These are phyloP conservation scores for Dipodomys merriami DNA, from an alignment of 2,113 vertebrate genomes.

Conservation along the genomic window DNA sequence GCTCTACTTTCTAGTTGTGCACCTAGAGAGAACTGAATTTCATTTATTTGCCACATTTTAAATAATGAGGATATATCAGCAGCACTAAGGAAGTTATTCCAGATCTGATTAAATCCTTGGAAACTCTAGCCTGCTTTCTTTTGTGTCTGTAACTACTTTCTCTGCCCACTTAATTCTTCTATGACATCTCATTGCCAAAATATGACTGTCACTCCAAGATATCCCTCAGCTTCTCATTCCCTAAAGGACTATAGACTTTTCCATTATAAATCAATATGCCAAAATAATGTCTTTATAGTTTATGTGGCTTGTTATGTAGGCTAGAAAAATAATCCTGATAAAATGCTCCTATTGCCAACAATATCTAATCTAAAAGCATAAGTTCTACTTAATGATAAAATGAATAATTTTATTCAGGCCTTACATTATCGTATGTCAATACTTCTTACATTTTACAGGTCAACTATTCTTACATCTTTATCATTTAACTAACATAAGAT, in stretches of 20 bases:
- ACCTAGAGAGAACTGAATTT: slow-evolving; percentile 39
- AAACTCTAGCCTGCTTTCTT: slow-evolving; percentile 48
- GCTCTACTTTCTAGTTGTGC: not conserved
- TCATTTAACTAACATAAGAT: not conserved
- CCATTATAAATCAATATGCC: slow-evolving; percentile 37
- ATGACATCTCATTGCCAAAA: slow-evolving; percentile 62
- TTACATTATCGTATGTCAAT: not conserved
- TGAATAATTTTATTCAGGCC: not conserved
- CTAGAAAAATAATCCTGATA: slow-evolving; percentile 45
- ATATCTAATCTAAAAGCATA: not conserved
- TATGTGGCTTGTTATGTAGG: not conserved
- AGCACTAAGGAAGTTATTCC: slow-evolving; percentile 47
- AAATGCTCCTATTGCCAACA: not conserved
- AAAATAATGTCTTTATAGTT: slow-evolving; percentile 39
- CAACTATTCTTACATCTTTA: not conserved
- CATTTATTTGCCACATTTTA: slow-evolving; percentile 48
- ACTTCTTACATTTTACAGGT: not conserved
- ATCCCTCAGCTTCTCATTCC: slow-evolving; percentile 38
- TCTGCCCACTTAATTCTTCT: slow-evolving; percentile 61
- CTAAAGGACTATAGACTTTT: not conserved
- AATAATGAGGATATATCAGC: slow-evolving; percentile 62
- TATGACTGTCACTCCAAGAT: slow-evolving; percentile 30
- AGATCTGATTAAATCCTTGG: slow-evolving; percentile 64
- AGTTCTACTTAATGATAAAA: not conserved
- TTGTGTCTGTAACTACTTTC: slow-evolving; percentile 55